These are phyloP conservation scores for Eubasilissa splendida DNA, from an alignment of 2,888 invertebrate genomes.

Conservation along the genomic window DNA sequence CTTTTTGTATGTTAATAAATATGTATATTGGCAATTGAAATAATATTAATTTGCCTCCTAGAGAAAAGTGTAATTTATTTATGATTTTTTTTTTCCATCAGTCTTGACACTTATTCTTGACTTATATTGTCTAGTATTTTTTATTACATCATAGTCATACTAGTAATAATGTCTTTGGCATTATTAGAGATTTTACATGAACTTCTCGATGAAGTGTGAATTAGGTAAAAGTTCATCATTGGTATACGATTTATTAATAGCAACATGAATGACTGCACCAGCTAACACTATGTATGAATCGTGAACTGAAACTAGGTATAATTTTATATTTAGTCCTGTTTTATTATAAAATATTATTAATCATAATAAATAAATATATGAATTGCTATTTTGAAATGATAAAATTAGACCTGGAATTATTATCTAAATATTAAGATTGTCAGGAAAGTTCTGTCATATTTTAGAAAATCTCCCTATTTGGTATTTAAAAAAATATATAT, in stretches of 20 bases:
- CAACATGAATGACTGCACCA: conserved; percentile 15
- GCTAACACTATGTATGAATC: conserved; percentile 1
- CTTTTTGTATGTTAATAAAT: conserved; percentile 1
- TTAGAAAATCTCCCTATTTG: no score
- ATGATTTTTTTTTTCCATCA: no score
- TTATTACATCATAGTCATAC: no score
- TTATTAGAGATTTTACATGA: no score
- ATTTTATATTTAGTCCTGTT: conserved; percentile 15
- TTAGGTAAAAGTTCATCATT: background rate
- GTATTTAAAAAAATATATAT: no score
- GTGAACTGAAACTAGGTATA: conserved; percentile 15
- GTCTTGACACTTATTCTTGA: no score
- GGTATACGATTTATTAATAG: conserved; percentile 30
- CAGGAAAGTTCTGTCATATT: no score
- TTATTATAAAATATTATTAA: conserved; percentile 12
- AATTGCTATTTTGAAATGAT: no score
- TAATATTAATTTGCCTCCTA: background rate
- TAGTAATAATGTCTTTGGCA: no score
- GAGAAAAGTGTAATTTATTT: background rate
- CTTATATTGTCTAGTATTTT: no score
- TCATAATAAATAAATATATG: background rate
- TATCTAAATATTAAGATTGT: no score
- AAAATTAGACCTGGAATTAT: no score
- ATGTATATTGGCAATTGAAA: conserved; percentile 2
- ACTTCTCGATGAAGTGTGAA: background rate